Conservation (phyloP, 92 coral and sea anemone species). For the Heteractis magnifica region DNA sequence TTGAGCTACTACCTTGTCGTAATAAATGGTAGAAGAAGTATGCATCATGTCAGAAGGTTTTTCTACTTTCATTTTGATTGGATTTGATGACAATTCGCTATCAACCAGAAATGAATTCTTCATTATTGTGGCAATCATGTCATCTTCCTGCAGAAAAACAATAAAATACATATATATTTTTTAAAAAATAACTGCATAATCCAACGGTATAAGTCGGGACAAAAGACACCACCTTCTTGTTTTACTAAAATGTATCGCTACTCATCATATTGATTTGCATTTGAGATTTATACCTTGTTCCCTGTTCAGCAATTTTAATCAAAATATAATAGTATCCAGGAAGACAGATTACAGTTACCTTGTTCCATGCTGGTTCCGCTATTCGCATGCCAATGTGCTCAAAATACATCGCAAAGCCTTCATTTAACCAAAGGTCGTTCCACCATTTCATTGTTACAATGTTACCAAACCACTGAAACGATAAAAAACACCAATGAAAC, state of each 20-base stretch:
- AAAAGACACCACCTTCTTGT: no score
- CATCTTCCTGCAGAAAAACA: not conserved
- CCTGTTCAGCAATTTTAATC: no score
- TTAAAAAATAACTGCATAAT: no score
- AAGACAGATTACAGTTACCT: constrained; percentile 22
- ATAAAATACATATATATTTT: no score
- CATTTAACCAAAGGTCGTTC: constrained; percentile 92
- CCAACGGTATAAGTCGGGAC: no score
- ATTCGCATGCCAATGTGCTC: constrained; percentile 48
- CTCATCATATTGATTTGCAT: no score
- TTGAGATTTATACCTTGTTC: no score
- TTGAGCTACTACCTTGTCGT: constrained; percentile 58
- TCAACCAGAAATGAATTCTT: constrained; percentile 30
- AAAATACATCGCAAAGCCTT: constrained; percentile 82
- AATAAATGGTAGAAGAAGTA: constrained; percentile 63
- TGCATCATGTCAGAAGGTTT: constrained; percentile 41
- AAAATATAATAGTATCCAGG: not conserved
- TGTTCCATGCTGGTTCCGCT: constrained; percentile 74
- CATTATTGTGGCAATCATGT: not conserved
- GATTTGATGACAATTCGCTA: constrained; percentile 63
- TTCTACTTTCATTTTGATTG: constrained; percentile 50
- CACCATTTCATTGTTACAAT: constrained; percentile 96
- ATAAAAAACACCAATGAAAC: not conserved
- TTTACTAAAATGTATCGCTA: no score
- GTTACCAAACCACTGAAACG: constrained; percentile 90